Evolutionary conservation across 2,888 invertebrate species (phyloP).

Genomic region (Hymenopus coronatus): DNA sequence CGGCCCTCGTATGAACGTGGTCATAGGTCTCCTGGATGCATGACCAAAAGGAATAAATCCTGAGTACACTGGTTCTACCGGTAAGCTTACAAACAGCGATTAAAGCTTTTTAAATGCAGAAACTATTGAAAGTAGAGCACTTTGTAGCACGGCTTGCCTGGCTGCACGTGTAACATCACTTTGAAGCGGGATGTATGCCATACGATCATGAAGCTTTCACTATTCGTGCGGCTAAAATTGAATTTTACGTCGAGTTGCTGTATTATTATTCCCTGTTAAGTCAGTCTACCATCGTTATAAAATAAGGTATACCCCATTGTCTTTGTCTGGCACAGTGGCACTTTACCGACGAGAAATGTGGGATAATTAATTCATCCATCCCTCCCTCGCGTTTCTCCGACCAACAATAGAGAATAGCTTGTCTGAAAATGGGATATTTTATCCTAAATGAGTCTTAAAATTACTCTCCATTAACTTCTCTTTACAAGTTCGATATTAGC

Average conservation of each 20-base stretch:
- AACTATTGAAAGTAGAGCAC: no score
- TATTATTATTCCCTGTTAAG: not conserved
- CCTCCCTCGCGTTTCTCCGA: not conserved
- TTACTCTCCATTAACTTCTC: slow-evolving; percentile 14
- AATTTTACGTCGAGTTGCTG: not conserved
- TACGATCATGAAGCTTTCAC: no score
- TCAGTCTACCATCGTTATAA: not conserved
- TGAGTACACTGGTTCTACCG: no score
- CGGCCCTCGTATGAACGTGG: no score
- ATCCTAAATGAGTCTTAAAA: slow-evolving; percentile 20
- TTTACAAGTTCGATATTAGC: not conserved
- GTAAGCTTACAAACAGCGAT: no score
- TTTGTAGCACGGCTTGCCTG: no score
- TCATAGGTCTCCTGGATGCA: no score
- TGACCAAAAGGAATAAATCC: no score
- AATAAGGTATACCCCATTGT: not conserved
- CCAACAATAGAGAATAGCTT: slow-evolving; percentile 7
- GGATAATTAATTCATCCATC: slow-evolving; percentile 18
- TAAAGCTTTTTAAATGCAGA: no score
- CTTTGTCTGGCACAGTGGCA: not conserved
- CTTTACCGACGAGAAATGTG: slow-evolving; percentile 5
- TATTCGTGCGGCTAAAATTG: not conserved
- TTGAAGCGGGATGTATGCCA: no score
- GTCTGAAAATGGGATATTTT: slow-evolving; percentile 10
- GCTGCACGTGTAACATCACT: no score